Evolutionary conservation across 2,888 invertebrate species (phyloP), one percentile per base, ranked within the genome.

Genomic region (Ceraclea dissimilis): DNA sequence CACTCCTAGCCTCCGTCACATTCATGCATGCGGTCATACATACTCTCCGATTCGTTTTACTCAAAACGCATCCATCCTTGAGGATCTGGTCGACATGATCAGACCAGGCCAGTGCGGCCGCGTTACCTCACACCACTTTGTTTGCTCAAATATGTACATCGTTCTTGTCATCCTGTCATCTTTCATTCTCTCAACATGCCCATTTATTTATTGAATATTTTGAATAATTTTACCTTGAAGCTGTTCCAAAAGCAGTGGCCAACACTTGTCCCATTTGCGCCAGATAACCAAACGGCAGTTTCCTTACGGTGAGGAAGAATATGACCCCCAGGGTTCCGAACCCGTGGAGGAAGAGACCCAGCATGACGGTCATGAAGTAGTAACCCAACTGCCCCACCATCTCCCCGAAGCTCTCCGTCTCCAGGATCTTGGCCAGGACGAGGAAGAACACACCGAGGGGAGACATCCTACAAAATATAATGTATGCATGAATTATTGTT

Each of bases 171-270:
- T n/a, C n/a, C n/a, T n/a, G n/a, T n/a, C n/a, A n/a, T n/a, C n/a
- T n/a, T n/a, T n/a, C n/a, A n/a, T n/a, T n/a, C n/a, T n/a, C n/a
- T n/a, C n/a, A n/a, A n/a, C n/a, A n/a, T n/a, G n/a, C n/a, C n/a
- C n/a, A n/a, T n/a, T n/a, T n/a, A n/a, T n/a, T n/a, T n/a, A n/a
- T n/a, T n/a, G n/a, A n/a, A n/a, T n/a, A n/a, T n/a, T n/a, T n/a
- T n/a, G n/a, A n/a, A n/a, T n/a, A n/a, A 26, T 26, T 26, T 64
- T 70, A 82, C 85, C 90, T 90, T 34, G 95, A 96, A 22, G 95
- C 93, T 22, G 97, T 97, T 64, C 95, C 96, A 70, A 97, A 97
- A 47, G 96, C 96, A 1, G 96, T 97, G 2, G 93, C 90, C 73
- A 95, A 78, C 19, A 96, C 95, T 67, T 93, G 93, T 60, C 90